Percentiles rank a stretch among this genome's conserved stretches.
These are phyloP conservation scores for Camponotus floridanus DNA, from an alignment of 1,140 invertebrate genomes.

Conservation along the genomic window DNA sequence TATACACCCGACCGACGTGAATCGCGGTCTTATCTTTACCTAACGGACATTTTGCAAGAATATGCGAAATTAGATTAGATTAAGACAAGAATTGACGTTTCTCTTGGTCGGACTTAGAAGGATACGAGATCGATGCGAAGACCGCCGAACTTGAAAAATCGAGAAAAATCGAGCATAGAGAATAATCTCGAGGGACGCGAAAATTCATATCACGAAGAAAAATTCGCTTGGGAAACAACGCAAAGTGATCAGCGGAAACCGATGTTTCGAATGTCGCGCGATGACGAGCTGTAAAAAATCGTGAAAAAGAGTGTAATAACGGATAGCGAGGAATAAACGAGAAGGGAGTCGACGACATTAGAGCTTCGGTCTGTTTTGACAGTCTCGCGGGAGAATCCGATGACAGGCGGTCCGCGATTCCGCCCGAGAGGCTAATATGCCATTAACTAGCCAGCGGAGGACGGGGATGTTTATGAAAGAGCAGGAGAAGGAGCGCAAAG, in stretches of 20 bases:
- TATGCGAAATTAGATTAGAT: background rate
- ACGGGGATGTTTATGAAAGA: conserved; percentile 41
- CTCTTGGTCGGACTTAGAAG: background rate
- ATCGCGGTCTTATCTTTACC: conserved; percentile 31
- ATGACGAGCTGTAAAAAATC: too few species aligned
- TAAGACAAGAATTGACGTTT: background rate
- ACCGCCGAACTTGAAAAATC: background rate
- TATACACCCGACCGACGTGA: conserved; percentile 14
- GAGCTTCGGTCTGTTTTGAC: background rate
- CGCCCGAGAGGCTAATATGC: conserved; percentile 37
- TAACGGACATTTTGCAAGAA: background rate
- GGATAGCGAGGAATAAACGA: background rate
- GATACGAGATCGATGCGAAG: background rate
- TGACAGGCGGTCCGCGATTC: conserved; percentile 9
- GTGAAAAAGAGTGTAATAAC: background rate
- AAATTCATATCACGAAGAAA: too few species aligned
- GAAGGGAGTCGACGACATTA: background rate
- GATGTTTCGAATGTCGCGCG: conserved; percentile 3
- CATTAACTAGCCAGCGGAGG: conserved; percentile 23
- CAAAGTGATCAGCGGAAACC: too few species aligned
- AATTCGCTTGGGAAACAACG: too few species aligned
- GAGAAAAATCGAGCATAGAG: background rate
- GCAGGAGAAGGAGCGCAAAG: background rate
- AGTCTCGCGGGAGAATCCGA: background rate
- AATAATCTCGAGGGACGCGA: too few species aligned